Evolutionary conservation across 2,888 invertebrate species (phyloP), one percentile per base, ranked within the genome.

Genomic region (Seladonia tumulorum): DNA sequence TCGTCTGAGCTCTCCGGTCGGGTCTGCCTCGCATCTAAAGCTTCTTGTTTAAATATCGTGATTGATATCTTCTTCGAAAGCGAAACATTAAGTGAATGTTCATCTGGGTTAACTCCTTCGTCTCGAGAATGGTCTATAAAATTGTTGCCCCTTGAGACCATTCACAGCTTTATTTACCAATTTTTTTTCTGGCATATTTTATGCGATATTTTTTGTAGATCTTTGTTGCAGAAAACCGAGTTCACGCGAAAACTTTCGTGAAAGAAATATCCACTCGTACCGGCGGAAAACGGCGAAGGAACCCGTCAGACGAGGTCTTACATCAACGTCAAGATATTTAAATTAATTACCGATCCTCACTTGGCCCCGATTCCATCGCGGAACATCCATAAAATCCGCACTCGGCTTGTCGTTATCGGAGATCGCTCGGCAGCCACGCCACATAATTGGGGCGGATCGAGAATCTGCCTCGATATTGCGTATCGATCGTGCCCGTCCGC

Each of bases 261-360:
- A 3, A 53, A 22, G 39, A 63, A 72, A 63, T 35, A 74, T 79
- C 49, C 66, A 42, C 29, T 42, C 18, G 16, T 25, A 14, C 18
- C 39, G 63, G n/a, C 63, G 22, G 60, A 18, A 39, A 35, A 35
- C 47, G 47, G n/a, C 35, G 35, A n/a, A 18, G 47, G 47, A n/a
- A 66, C 47, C 12, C 35, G 49, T 16, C 45, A 18, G 53, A 39
- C 42, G 18, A n/a, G 42, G 22, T 53, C 16, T 66, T 53, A 25
- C 35, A 74, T 79, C 79, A 72, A 79, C 39, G 16, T 66, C 66
- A 47, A 4, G 22, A 73, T 66, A 63, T 47, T 73, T 29, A 5
- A 42, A 49, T 68, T 68, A 73, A 76, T 76, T 63, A 42, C 63
- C 25, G 35, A 8, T 18, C 29, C 63, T 35, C 57, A 18, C 25